Base-by-base conservation (phyloP, 1,140 invertebrate species). In the Pogonus chalceus region DNA sequence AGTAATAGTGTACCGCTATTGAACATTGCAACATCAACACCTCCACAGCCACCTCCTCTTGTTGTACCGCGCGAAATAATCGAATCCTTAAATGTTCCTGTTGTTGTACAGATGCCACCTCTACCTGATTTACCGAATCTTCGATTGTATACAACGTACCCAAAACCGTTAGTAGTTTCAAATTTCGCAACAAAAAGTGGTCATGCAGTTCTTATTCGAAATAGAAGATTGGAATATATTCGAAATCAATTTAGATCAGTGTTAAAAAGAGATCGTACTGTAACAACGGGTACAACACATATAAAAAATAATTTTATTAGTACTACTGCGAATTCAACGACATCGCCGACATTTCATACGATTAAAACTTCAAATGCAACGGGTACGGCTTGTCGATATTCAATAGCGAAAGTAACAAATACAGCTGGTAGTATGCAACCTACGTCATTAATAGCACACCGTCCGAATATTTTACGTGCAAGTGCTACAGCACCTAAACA, bases 81-180 rank as follows among this genome's bases (percentile, higher is more conserved):
- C 37, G 37, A 43, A 43, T 43, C 37, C 9, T 18, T 43, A 18
- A 43, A 43, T 18, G 37, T 43, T 43, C 37, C 37, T 18, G 37
- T 43, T 18, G 37, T 43, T 3, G 18, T 43, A 16, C 7, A 43
- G 4, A 18, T 43, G 37, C 37, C 37, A 4, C 7, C 37, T 12
- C 37, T 43, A 4, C 9, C 9, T 16, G 37, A 43, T 18, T 16
- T 43, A 18, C 3, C 37, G 18, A 43, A 43, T 16, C 7, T 43
- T 10, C 7, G 7, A 4, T 7, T 53, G 50, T 59, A 55, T 52
- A 52, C 56, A 12, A 39, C 18, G 1, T 55, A 57, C 43, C 58
- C 58, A 0, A 59, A 59, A 52, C 58, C 58, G 2, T 24, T 59
- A 21, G 48, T 54, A 9, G 52, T 59, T 39, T 43, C 58, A 2